Evolutionary conservation across 2,888 invertebrate genomes (phyloP), one percentile per base, ranked within the genome.

Genomic region (Thymelicus sylvestris): DNA sequence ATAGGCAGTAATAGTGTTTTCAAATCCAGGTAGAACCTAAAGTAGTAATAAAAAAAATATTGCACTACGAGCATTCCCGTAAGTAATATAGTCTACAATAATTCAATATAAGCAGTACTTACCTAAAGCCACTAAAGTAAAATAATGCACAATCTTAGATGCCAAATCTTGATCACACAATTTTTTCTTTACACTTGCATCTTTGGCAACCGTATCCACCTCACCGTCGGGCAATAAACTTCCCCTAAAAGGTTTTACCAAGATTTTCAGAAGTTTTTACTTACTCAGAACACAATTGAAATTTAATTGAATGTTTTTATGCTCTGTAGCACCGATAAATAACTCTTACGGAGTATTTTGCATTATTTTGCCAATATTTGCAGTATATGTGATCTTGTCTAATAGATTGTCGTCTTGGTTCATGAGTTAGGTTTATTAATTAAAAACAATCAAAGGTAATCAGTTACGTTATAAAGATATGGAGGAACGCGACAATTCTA

Each of bases 351-450:
- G 74, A 67, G 78, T 78, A 62, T 75, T 75, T 73, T 74, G 80
- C 81, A 84, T 84, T 63, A 76, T 78, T 74, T 71, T 74, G 67
- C 69, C 59, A 73, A 70, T 77, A 76, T 77, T 81, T 75, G 77
- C 81, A 73, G 76, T 77, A 69, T 72, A 78, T 74, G 75, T 75
- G 80, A 78, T 76, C 75, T 74, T 79, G 73, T 79, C 77, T 83
- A 90, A 78, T 76, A 91, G 83, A 81, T 78, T 81, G 75, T 86
- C 84, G 80, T 85, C 83, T 86, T 90, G 89, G 80, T 82, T 87
- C 91, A 92, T 91, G 78, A 78, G 78, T 80, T 80, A 79, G 77
- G 79, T 79, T 76, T 75, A 77, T 77, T 76, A 76, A 76, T 76
- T 76, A 74, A 77, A 75, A 68, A 72, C 72, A 76, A 78, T 76